Conservation (phyloP, 2,113 vertebrate species). For the Perognathus longimembris region DNA sequence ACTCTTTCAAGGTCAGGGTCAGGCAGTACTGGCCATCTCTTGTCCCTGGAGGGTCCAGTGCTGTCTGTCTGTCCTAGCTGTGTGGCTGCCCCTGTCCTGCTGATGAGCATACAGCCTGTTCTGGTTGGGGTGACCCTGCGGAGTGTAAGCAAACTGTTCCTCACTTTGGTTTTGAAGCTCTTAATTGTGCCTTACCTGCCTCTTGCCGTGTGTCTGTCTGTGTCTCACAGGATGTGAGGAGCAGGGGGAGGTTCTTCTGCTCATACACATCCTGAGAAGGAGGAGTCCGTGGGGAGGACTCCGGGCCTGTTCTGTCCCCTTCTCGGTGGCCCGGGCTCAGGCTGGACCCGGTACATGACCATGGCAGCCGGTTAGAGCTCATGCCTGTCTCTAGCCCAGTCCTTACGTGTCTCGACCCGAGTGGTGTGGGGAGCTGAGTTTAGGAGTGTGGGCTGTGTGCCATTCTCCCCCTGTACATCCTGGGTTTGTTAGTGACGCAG, state of each 20-base stretch:
- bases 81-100: neutral
- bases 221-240: neutral
- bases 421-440: neutral
- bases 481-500: too few relatives aligned
- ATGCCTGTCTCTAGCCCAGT: neutral
- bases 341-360: neutral
- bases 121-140: neutral
- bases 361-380: rapidly evolving
- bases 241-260: neutral
- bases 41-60: neutral
- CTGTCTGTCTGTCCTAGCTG: neutral
- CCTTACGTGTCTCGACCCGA: neutral
- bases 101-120: neutral
- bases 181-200: neutral
- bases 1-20: neutral
- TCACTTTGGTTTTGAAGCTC: neutral
- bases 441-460: rapidly evolving
- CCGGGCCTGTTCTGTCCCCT: neutral
- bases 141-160: neutral
- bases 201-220: neutral
- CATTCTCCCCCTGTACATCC: neutral
- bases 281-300: neutral
- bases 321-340: neutral
- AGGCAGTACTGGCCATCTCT: neutral
- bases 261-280: neutral